phyloP scores from a whole-genome alignment of 2,113 vertebrate species.

The Capra hircus region DNA sequence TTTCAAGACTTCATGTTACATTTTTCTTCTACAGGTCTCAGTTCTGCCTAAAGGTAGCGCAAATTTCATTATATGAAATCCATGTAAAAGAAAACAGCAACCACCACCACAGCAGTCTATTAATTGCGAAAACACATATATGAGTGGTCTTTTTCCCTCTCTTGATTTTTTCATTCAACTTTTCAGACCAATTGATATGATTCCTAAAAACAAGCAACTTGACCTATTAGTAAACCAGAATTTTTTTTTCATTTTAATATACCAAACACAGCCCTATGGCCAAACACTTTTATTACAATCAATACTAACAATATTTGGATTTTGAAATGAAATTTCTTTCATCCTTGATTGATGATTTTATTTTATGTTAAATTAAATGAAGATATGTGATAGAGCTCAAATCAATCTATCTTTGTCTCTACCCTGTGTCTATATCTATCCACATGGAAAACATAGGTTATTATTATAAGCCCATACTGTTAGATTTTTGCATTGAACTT shows the following conservation, averaged over 20 bases:
- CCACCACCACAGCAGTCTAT: background rate
- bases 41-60: background rate
- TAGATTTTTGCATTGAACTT: background rate
- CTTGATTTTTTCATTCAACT: background rate
- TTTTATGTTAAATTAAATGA: background rate
- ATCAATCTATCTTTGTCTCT: background rate
- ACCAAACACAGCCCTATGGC: background rate
- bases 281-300: conserved; percentile 2
- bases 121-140: background rate
- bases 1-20: background rate
- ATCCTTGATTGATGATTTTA: background rate
- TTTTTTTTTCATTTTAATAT: conserved; percentile 17
- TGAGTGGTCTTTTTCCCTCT: background rate
- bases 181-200: background rate
- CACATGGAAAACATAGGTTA: background rate
- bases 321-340: conserved; percentile 29
- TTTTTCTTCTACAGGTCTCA: background rate
- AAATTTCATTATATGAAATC: background rate
- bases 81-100: background rate
- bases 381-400: background rate
- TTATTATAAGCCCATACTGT: background rate
- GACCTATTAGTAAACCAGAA: background rate
- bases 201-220: background rate
- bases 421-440: background rate
- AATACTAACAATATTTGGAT: conserved; percentile 33